Base-by-base conservation (phyloP, 2,888 invertebrate genomes). In the Thymelicus sylvestris region DNA sequence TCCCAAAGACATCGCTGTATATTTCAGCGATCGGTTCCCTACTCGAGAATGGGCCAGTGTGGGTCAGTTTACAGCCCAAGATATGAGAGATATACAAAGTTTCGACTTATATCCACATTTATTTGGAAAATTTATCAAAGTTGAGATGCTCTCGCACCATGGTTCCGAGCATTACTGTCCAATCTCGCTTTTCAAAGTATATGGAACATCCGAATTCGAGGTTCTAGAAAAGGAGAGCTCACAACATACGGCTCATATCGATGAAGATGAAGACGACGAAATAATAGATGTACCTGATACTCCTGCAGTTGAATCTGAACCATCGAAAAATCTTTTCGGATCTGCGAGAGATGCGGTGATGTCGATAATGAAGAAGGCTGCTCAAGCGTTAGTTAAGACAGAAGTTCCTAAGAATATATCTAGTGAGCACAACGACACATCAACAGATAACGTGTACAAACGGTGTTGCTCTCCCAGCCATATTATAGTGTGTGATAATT, bases 91-190 rank as follows among this genome's bases (percentile, higher is more conserved):
- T 69, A 95, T 98, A 48, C 99, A 99, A 86, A 97, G 96, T 78
- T 99, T 98, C 83, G 95, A 96, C 76, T 90, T 98, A 60, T 95
- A 96, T 81, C 97, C 97, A 3, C 96, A 97, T 83, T 90, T 97
- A 19, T 98, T 98, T 88, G 97, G 97, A 38, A 98, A 98, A 88
- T 98, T 97, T 86, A 96, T 98, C 63, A 97, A 97, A 85, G 96
- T 97, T 0, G 99, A 99, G 82, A 95, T 99, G 82, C 95, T 97
- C 75, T 97, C 98, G 52, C 98, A 99, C 87, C 98, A 99, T 87
- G 99, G 99, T 24, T 96, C 97, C 8, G 99, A 99, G 88, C 99
- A 99, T 87, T 99, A 97, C 87, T 99, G 99, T 86, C 99, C 99
- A 0, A 95, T 99, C 75, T 99, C 98, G n/a, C 94, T 99, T 65